Base-by-base conservation (phyloP, 2,113 vertebrate species). In the Cyprinus carpio region DNA sequence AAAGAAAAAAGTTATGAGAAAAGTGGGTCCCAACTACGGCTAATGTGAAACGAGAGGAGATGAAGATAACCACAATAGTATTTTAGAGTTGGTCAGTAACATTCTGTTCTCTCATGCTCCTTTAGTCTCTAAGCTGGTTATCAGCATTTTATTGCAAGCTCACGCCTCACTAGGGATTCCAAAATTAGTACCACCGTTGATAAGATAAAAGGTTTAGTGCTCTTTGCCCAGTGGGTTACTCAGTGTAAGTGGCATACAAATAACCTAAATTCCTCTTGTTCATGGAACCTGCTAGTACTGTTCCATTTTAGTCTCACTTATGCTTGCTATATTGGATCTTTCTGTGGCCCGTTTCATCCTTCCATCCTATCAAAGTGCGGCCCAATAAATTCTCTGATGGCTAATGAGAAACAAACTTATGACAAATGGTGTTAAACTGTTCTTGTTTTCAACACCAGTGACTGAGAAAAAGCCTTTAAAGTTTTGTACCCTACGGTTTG, bases 231-330 rank as follows among this genome's bases (percentile, higher is more conserved):
- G 85, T 34, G 43, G 85, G 46, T 85, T 82, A n/a, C 49, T 77
- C 81, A 56, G 31, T 13, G 27, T 69, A 75, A 58, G 13, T 80
- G 82, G 37, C 46, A 65, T 76, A 67, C 16, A 86, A 79, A 87
- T 85, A 87, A 29, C 80, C 25, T 43, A 74, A 81, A 87, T 89
- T 90, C 86, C 71, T 88, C 25, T 27, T 60, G 60, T 88, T 83
- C 58, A 60, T 49, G 12, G 20, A 83, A 82, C 87, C 11, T 84
- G 87, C 69, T 11, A 15, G 62, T 88, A 88, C 90, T 87, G 88
- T 75, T 81, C 25, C 3, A 13, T 77, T 81, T 60, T 87, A 80
- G 46, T 78, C 64, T 75, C 40, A 2, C 23, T 27, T 74, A 40
- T 20, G 10, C 29, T 67, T 31, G 54, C 46, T 34, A 83, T 60